Evolutionary conservation across 2,113 vertebrate genomes (phyloP).

Genomic region (Amphiprion percula): DNA sequence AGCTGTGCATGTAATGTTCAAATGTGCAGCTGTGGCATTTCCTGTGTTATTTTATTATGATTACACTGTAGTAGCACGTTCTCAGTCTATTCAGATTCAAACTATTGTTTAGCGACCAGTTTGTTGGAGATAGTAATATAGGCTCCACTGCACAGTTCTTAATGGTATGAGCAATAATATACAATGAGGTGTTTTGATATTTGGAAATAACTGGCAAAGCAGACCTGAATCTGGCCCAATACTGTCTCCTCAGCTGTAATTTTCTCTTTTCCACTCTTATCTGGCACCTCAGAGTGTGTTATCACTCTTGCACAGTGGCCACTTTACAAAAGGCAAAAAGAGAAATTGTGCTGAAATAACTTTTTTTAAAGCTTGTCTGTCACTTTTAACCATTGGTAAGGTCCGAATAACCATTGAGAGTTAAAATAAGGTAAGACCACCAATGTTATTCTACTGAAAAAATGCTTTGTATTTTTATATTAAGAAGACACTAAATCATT

Average conservation of each 20-base stretch:
- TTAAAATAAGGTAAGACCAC: background rate
- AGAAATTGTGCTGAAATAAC: background rate
- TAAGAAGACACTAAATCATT: no score
- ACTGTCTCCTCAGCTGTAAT: background rate
- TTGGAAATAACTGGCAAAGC: no score
- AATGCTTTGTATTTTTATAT: no score
- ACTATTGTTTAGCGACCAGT: no score
- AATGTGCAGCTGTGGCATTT: background rate
- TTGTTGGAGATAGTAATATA: no score
- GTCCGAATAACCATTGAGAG: background rate
- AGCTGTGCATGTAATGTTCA: background rate
- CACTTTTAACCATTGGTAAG: constrained; percentile 2
- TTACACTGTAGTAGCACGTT: background rate
- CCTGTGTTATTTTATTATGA: background rate
- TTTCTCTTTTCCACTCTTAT: background rate
- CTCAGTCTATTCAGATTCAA: no score
- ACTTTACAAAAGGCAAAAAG: background rate
- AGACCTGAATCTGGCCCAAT: background rate
- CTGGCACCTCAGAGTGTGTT: background rate
- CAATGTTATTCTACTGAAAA: no score
- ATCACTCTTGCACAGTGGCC: background rate
- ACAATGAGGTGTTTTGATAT: no score
- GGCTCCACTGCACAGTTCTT: no score
- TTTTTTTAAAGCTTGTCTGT: background rate
- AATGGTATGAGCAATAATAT: no score